phyloP scores from a whole-genome alignment of 1,140 invertebrate species.

The Druon quercuslanigerum region DNA sequence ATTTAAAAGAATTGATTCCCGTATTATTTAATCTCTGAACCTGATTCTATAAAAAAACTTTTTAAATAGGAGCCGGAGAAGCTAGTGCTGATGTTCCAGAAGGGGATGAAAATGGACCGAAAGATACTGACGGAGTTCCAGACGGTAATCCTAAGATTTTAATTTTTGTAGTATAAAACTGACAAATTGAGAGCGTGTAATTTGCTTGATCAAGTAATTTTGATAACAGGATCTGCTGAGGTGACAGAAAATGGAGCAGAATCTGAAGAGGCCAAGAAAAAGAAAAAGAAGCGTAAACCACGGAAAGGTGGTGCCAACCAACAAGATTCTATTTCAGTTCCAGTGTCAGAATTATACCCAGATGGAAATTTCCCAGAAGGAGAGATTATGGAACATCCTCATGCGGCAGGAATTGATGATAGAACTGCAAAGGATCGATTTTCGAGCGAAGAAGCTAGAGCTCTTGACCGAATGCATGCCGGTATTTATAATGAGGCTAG shows the following conservation, averaged over 20 bases:
- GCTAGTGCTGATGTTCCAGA: constrained; percentile 73
- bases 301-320: constrained; percentile 77
- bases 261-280: constrained; percentile 78
- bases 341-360: constrained; percentile 89
- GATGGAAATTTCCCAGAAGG: constrained; percentile 89
- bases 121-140: constrained; percentile 28
- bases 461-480: constrained; percentile 86
- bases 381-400: constrained; percentile 86
- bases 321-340: constrained; percentile 90
- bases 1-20: no score
- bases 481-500: constrained; percentile 97
- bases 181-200: neutral
- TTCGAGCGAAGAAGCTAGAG: constrained; percentile 92
- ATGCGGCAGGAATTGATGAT: constrained; percentile 82
- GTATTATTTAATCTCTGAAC: no score
- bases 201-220: neutral
- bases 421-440: constrained; percentile 91
- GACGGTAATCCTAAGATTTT: constrained; percentile 27
- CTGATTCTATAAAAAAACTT: constrained; percentile 22
- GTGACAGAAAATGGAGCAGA: constrained; percentile 62
- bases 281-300: constrained; percentile 79
- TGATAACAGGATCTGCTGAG: constrained; percentile 26
- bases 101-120: constrained; percentile 58
- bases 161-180: constrained; percentile 42
- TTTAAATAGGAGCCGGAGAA: constrained; percentile 68